These are phyloP conservation scores for Calameuta pallipes DNA, from an alignment of 2,888 invertebrate genomes.

Conservation along the genomic window DNA sequence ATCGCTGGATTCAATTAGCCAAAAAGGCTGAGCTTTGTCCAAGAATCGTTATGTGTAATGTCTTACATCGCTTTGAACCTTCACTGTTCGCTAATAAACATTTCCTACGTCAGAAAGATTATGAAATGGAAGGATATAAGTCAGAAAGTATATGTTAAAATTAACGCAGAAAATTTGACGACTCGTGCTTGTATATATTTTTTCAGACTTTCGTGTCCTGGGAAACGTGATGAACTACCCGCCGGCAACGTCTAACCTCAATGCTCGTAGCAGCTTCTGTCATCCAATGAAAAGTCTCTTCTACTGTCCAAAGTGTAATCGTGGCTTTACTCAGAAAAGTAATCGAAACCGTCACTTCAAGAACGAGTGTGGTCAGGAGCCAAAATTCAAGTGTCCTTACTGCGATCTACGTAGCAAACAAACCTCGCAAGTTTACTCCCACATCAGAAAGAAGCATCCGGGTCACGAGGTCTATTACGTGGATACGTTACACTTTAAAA, in stretches of 20 bases:
- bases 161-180: conserved; percentile 17
- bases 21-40: background rate
- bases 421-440: conserved; percentile 60
- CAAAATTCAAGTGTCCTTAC: conserved; percentile 64
- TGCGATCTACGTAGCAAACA: conserved; percentile 61
- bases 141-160: background rate
- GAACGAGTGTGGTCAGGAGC: conserved; percentile 62
- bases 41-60: background rate
- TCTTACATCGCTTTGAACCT: background rate
- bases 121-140: background rate
- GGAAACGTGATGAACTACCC: background rate
- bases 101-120: background rate
- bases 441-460: conserved; percentile 59
- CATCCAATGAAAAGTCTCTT: conserved; percentile 33
- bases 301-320: conserved; percentile 53
- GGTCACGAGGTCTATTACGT: conserved; percentile 39
- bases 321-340: conserved; percentile 50
- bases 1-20: background rate
- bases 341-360: conserved; percentile 58
- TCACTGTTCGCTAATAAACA: background rate
- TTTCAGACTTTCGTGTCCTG: conserved; percentile 45
- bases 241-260: background rate
- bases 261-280: conserved; percentile 24
- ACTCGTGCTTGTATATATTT: conserved; percentile 24
- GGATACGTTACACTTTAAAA: conserved; percentile 12